These are phyloP conservation scores for Orchestia grillus DNA, from an alignment of 1,140 invertebrate species.

Conservation along the genomic window DNA sequence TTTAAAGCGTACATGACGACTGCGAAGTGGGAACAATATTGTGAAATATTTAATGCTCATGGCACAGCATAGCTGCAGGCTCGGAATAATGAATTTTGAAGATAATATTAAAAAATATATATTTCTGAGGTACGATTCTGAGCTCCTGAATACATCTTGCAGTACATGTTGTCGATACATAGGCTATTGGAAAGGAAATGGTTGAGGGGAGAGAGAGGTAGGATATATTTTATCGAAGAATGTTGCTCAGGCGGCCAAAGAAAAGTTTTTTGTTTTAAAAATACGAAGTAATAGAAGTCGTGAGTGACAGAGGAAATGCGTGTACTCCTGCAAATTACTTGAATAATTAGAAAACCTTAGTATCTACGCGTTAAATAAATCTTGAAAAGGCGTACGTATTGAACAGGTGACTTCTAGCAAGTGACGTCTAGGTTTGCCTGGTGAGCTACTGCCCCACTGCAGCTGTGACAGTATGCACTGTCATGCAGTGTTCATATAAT, in stretches of 20 bases:
- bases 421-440: neutral
- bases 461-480: too few relatives aligned
- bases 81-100: neutral
- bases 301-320: neutral
- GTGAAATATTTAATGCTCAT: neutral
- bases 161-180: neutral
- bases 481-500: too few relatives aligned
- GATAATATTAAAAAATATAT: neutral
- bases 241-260: too few relatives aligned
- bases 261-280: neutral
- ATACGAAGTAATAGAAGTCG: neutral
- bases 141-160: neutral
- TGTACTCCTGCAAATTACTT: neutral
- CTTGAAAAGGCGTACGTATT: neutral
- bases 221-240: neutral
- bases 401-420: neutral
- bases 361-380: neutral
- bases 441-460: too few relatives aligned
- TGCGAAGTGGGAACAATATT: neutral
- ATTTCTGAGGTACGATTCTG: neutral
- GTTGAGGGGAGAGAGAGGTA: too few relatives aligned
- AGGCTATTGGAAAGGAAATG: neutral
- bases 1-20: neutral
- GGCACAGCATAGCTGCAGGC: neutral
- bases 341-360: neutral